Base-by-base conservation (phyloP, 35 echinoderm and acorn worm species). In the Apostichopus japonicus region DNA sequence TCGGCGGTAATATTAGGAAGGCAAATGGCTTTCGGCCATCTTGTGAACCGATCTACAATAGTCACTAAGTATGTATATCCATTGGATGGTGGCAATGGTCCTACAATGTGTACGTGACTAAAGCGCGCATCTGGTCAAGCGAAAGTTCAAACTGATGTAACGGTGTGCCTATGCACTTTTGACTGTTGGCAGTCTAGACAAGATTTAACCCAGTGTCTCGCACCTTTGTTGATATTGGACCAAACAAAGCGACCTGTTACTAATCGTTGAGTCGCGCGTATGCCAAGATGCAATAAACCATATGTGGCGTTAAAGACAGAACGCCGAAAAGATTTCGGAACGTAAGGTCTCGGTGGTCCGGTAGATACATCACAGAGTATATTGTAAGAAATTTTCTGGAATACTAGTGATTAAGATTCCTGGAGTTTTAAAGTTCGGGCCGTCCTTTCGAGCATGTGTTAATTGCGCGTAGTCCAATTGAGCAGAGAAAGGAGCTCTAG, bases 21-120 rank as follows among this genome's bases (percentile, higher is more conserved):
- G n/a, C n/a, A n/a, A n/a, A n/a, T n/a, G n/a, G n/a, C 27, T n/a
- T n/a, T n/a, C n/a, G n/a, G n/a, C n/a, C n/a, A n/a, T n/a, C n/a
- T n/a, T n/a, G n/a, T n/a, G n/a, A n/a, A n/a, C n/a, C 84, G 55
- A 33, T 87, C 56, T 1, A 87, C 23, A 13, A 87, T 87, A 57
- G 84, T 87, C 11, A 87, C 11, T 1, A 87, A 6, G 58, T 87
- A 87, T 1, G 84, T 87, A 53, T 15, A 80, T n/a, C 78, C 93
- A 53, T 91, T 79, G 22, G 77, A 94, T 23, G 79, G 53, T 1
- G 88, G 88, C 5, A 94, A 65, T 1, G 93, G 89, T 13, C 89
- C 88, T 22, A 94, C 93, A 19, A 94, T 94, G 80, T 94, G 93
- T 1, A 94, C 59, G 53, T 94, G 78, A 44, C 79, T 25, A 71